Conservation (phyloP, 1,140 invertebrate species). For the Atta texana region DNA sequence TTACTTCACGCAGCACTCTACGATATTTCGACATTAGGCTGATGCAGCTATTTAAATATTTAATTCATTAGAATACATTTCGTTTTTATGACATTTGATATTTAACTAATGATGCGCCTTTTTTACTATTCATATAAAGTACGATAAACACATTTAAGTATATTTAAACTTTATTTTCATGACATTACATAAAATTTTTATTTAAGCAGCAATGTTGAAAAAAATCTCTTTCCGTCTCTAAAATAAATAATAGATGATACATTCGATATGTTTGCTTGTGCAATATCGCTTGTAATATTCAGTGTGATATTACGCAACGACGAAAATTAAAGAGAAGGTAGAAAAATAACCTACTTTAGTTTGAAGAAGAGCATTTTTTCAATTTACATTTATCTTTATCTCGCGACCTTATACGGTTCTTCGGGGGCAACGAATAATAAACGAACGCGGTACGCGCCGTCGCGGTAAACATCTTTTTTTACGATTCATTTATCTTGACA, state of each 20-base stretch:
- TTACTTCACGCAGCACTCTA: neutral
- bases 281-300: conserved; percentile 22
- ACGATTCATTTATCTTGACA: conserved; percentile 55
- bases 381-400: conserved; percentile 64
- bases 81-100: neutral
- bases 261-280: neutral
- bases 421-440: conserved; percentile 49
- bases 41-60: conserved; percentile 15
- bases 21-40: neutral
- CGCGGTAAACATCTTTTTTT: conserved; percentile 44
- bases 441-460: conserved; percentile 28
- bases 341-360: conserved; percentile 48
- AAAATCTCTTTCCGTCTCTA: neutral
- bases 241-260: neutral
- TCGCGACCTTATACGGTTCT: conserved; percentile 30
- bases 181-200: neutral
- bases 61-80: neutral
- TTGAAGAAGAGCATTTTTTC: conserved; percentile 53
- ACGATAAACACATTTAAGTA: neutral
- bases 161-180: neutral
- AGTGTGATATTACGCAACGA: conserved; percentile 19
- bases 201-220: neutral
- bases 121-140: neutral
- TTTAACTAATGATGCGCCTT: neutral
- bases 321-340: conserved; percentile 39